Evolutionary conservation across 2,113 vertebrate species (phyloP).

Genomic region (Megaleporinus macrocephalus): DNA sequence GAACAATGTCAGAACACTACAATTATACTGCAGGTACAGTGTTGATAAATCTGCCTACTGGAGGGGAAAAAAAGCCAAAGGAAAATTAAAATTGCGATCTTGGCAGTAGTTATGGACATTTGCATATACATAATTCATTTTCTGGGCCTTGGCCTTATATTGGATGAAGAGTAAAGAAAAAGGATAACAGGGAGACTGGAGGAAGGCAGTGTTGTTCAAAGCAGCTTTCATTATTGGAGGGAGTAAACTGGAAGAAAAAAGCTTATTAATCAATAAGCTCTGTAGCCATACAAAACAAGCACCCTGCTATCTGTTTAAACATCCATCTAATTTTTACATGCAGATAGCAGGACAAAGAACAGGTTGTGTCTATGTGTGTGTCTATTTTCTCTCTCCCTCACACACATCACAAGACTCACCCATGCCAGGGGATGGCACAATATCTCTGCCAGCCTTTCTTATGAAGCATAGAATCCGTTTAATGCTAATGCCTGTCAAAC

Average conservation of each 20-base stretch:
- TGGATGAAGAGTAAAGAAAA: constrained; percentile 56
- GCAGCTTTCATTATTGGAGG: constrained; percentile 31
- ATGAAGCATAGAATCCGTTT: constrained; percentile 9
- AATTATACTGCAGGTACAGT: constrained; percentile 74
- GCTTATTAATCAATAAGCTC: not conserved
- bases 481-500: constrained; percentile 1
- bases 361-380: not conserved
- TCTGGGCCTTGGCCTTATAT: constrained; percentile 57
- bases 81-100: constrained; percentile 74
- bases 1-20: constrained; percentile 67
- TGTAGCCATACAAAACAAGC: not conserved
- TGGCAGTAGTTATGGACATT: constrained; percentile 68
- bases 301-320: constrained; percentile 13
- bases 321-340: constrained; percentile 23
- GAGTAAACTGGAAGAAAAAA: constrained; percentile 24
- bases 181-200: not conserved
- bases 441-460: not conserved
- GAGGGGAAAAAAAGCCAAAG: constrained; percentile 48
- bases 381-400: not conserved
- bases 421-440: not conserved
- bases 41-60: constrained; percentile 70
- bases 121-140: constrained; percentile 69
- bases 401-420: not conserved
- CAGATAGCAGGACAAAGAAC: constrained; percentile 32
- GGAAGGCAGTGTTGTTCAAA: not conserved